phyloP scores from a whole-genome alignment of 2,888 invertebrate genomes.

The Polydrusus tereticollis region DNA sequence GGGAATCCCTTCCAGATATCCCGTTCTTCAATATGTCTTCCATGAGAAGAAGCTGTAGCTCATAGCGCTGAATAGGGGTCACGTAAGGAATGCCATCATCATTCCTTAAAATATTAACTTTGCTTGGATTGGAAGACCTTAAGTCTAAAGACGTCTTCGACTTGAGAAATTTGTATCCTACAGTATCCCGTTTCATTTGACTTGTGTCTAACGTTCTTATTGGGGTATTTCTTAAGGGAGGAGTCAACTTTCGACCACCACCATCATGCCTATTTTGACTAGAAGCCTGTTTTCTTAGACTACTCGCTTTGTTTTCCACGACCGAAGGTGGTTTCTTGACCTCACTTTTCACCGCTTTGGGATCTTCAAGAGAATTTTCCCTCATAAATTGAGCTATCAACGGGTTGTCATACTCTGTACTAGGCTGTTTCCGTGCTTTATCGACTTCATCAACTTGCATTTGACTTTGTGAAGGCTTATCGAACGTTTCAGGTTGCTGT shows the following conservation, averaged over 20 bases:
- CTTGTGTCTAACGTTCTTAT: conserved; percentile 31
- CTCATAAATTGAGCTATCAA: conserved; percentile 62
- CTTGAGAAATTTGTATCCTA: conserved; percentile 62
- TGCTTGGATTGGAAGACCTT: conserved; percentile 49
- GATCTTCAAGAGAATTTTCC: conserved; percentile 57
- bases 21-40: conserved; percentile 79
- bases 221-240: conserved; percentile 21
- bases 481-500: background rate
- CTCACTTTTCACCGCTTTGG: conserved; percentile 19
- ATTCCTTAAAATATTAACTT: conserved; percentile 66
- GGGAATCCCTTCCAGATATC: conserved; percentile 69
- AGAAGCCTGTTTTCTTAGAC: conserved; percentile 54
- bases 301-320: conserved; percentile 56
- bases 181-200: conserved; percentile 28
- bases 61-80: conserved; percentile 82
- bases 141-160: conserved; percentile 66
- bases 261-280: conserved; percentile 49
- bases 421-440: background rate
- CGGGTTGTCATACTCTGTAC: conserved; percentile 56
- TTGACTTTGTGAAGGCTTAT: background rate
- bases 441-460: background rate
- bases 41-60: conserved; percentile 79
- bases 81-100: conserved; percentile 66
- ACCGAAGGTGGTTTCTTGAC: conserved; percentile 48
- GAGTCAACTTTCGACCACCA: conserved; percentile 9